Percentiles rank a stretch among this genome's conserved stretches.
phyloP scores from a whole-genome alignment of 2,888 invertebrate species.

The Heliconius ethilla region DNA sequence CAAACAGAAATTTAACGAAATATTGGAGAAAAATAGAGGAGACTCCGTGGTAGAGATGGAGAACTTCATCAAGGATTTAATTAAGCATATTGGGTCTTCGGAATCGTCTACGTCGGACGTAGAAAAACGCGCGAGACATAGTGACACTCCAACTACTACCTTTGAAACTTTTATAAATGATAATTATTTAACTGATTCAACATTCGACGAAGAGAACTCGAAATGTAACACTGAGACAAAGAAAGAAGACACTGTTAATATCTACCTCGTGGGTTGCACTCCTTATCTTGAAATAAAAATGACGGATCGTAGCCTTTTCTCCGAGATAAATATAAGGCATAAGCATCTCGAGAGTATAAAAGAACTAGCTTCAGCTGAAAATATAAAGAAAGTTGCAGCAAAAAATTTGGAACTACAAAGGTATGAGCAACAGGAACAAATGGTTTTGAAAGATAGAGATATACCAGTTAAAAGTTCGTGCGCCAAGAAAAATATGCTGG shows the following conservation, averaged over 20 bases:
- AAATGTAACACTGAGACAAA: constrained; percentile 45
- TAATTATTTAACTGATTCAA: constrained; percentile 61
- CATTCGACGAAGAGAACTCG: constrained; percentile 51
- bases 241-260: constrained; percentile 59
- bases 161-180: constrained; percentile 65
- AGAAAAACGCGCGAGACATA: neutral
- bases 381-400: constrained; percentile 59
- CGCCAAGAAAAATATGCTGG: constrained; percentile 67
- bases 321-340: constrained; percentile 67
- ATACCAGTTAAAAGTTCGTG: constrained; percentile 68
- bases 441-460: constrained; percentile 55
- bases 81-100: constrained; percentile 66
- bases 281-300: constrained; percentile 62
- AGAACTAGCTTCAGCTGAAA: constrained; percentile 63
- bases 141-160: constrained; percentile 45
- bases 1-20: constrained; percentile 67
- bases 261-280: constrained; percentile 54
- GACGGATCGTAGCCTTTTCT: constrained; percentile 60
- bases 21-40: constrained; percentile 60
- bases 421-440: constrained; percentile 50
- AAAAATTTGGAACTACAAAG: constrained; percentile 61
- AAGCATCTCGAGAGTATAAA: constrained; percentile 42
- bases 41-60: constrained; percentile 67
- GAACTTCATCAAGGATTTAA: constrained; percentile 69
- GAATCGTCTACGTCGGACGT: constrained; percentile 51